Evolutionary conservation across 1,140 invertebrate species (phyloP), one percentile per base, ranked within the genome.

Genomic region (Drosophila sproati): DNA sequence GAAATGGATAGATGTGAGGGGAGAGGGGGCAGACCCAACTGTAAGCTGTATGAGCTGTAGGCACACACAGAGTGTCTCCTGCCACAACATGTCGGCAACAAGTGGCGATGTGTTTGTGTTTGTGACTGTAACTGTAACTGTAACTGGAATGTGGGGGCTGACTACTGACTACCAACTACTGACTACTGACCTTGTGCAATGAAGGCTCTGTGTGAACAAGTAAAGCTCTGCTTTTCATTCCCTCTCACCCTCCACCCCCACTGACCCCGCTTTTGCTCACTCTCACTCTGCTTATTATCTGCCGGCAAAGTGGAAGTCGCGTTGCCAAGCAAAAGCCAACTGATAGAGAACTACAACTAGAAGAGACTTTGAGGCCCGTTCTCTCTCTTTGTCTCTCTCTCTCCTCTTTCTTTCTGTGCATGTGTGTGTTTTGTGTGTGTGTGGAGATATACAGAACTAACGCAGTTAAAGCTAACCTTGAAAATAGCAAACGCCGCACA

Each of bases 381-480:
- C 28, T 62, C 8, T 61, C 8, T 56, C 34, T 51, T 39, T 20
- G 28, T 56, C 50, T 45, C 7, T 48, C 41, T 41, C 8, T 37
- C 20, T 10, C 7, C 10, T 41, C 39, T 20, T 20, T 20, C 41
- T 43, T 2, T 20, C n/a, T 41, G 43, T 60, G 56, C 54, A 20
- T 20, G 45, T 56, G 3, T 3, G 47, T 50, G 31, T 45, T 20
- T 20, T 1, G 45, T 48, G 31, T 63, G 48, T 45, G 34, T 66
- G 34, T 64, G 48, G 45, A 45, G 55, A 32, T 62, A 35, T 50
- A 47, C 48, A 72, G 52, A 91, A 89, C 88, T 91, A 86, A 88
- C 76, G 73, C 75, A 39, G 71, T 61, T 77, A 78, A 86, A 39
- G 75, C 62, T 88, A 91, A 86, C 89, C 88, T 91, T 91, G 89